A percentile compares a stretch with the other conserved stretches of the same genome.
Conservation (phyloP, 2,113 vertebrate species). For the Stegostoma tigrinum region DNA sequence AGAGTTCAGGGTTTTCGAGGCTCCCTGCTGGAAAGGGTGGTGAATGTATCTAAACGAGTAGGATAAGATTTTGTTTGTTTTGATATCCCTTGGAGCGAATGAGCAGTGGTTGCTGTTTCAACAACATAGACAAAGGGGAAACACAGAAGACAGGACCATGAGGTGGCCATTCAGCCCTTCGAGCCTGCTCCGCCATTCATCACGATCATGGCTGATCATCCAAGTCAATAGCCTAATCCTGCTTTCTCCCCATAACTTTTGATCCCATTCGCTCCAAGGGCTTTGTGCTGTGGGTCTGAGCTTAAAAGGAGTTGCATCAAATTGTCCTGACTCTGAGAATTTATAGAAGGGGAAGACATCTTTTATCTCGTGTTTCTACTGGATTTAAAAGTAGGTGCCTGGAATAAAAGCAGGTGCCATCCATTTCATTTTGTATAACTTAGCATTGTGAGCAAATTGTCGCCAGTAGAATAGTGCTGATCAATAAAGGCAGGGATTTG, state of each 20-base stretch:
- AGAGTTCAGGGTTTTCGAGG: neutral
- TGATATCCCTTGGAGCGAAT: neutral
- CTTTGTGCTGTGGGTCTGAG: neutral
- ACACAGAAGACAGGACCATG: no score
- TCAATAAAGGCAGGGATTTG: neutral
- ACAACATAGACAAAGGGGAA: no score
- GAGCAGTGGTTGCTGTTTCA: no score
- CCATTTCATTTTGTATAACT: neutral
- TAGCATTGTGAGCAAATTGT: neutral
- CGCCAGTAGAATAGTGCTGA: neutral
- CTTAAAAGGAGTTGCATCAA: neutral
- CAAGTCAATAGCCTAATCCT: no score
- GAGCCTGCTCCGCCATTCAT: no score
- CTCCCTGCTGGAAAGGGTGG: neutral
- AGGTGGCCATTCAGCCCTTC: no score
- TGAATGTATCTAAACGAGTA: neutral
- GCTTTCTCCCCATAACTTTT: no score
- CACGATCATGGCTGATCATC: no score
- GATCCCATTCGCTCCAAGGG: no score
- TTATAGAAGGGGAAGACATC: neutral
- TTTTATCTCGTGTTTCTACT: neutral
- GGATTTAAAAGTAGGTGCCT: neutral
- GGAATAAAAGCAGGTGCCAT: neutral
- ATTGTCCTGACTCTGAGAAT: neutral
- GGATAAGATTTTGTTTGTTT: neutral